Conservation (phyloP, 1,140 invertebrate genomes). For the Rhopalosiphum maidis region DNA sequence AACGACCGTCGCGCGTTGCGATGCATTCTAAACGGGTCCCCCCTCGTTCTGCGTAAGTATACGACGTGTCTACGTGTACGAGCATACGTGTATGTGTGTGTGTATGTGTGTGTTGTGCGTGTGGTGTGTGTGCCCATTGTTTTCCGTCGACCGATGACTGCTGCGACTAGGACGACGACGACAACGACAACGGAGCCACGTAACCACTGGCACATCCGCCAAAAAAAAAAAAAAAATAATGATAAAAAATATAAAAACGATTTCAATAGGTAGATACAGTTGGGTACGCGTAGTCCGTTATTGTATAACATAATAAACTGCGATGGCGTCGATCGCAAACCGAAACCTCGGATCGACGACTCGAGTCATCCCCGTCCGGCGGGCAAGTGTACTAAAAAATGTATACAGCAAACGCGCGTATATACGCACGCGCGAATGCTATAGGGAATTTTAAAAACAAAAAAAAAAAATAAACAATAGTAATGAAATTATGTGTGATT, state of each 20-base stretch:
- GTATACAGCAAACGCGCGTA: background rate
- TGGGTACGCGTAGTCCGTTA: background rate
- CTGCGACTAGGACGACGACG: background rate
- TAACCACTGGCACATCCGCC: slow-evolving; percentile 52
- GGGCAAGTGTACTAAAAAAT: too few relatives aligned
- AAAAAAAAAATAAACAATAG: background rate
- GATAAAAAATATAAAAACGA: background rate
- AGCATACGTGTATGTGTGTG: background rate
- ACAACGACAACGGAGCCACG: slow-evolving; percentile 6
- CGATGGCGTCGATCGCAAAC: background rate
- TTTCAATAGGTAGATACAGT: background rate
- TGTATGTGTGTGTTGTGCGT: background rate
- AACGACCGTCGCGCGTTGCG: slow-evolving; percentile 20
- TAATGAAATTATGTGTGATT: background rate
- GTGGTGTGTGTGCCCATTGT: slow-evolving; percentile 35
- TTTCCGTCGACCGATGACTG: background rate
- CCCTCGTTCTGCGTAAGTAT: background rate
- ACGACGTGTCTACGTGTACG: background rate
- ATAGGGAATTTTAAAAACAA: background rate
- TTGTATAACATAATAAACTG: background rate
- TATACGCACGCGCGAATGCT: background rate
- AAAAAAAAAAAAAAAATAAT: slow-evolving; percentile 44
- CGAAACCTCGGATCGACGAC: too few relatives aligned
- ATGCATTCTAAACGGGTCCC: slow-evolving; percentile 5
- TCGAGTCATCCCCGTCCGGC: too few relatives aligned